phyloP scores from a whole-genome alignment of 1,140 invertebrate genomes.

The Pachypsylla venusta region DNA sequence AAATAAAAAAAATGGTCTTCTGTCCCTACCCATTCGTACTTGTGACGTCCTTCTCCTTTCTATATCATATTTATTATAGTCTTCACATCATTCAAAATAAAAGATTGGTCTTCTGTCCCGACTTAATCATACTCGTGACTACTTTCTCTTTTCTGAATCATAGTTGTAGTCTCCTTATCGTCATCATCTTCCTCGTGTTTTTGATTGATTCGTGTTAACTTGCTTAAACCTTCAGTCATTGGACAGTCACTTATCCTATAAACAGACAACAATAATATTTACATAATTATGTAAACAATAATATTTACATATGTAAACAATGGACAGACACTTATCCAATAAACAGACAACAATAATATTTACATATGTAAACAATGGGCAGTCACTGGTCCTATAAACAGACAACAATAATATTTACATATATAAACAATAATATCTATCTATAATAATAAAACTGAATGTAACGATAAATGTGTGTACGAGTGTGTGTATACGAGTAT shows the following conservation, averaged over 20 bases:
- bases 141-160: slow-evolving; percentile 48
- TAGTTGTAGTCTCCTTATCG: slow-evolving; percentile 31
- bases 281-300: slow-evolving; percentile 3
- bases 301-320: neutral
- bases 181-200: slow-evolving; percentile 44
- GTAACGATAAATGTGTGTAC: too few species aligned
- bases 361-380: slow-evolving; percentile 28
- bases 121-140: slow-evolving; percentile 59
- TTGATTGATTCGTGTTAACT: slow-evolving; percentile 33
- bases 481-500: too few species aligned
- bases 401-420: slow-evolving; percentile 8
- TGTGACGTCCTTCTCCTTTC: too few species aligned
- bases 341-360: slow-evolving; percentile 8
- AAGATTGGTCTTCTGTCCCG: neutral
- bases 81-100: neutral
- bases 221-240: slow-evolving; percentile 34
- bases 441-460: neutral
- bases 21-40: too few species aligned
- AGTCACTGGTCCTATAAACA: slow-evolving; percentile 29
- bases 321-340: slow-evolving; percentile 32
- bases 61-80: neutral
- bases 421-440: neutral
- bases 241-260: slow-evolving; percentile 33
- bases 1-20: too few species aligned
- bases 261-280: slow-evolving; percentile 5